Evolutionary conservation across 2,888 invertebrate species (phyloP).

Genomic region (Dimorphilus gyrociliatus): DNA sequence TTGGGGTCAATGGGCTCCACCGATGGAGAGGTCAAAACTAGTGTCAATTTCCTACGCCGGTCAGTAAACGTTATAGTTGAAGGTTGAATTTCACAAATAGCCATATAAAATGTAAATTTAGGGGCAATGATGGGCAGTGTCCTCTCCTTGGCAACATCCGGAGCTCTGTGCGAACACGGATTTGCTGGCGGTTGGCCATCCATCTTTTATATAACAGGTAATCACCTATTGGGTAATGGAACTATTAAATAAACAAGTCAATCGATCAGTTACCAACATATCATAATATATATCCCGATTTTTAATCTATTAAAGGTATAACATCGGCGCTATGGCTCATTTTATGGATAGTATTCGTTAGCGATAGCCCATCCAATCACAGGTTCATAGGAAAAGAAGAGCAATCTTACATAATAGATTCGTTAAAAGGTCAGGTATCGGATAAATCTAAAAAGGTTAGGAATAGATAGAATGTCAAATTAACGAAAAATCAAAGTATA

Average conservation of each 20-base stretch:
- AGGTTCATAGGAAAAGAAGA: conserved; percentile 40
- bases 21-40: conserved; percentile 12
- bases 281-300: too few species aligned
- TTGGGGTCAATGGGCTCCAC: conserved; percentile 16
- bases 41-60: conserved; percentile 17
- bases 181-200: conserved; percentile 63
- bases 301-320: too few species aligned
- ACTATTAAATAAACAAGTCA: too few species aligned
- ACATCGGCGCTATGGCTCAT: conserved; percentile 41
- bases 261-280: too few species aligned
- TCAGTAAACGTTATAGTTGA: too few species aligned
- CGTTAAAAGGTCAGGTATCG: conserved; percentile 5
- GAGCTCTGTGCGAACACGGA: conserved; percentile 53
- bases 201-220: conserved; percentile 73
- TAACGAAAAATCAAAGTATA: too few species aligned
- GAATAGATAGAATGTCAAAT: too few species aligned
- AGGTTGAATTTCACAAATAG: too few species aligned
- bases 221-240: too few species aligned
- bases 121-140: conserved; percentile 81
- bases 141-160: conserved; percentile 62
- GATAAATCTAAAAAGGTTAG: too few species aligned
- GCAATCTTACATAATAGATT: conserved; percentile 19
- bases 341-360: conserved; percentile 40
- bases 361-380: conserved; percentile 43
- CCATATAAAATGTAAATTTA: too few species aligned